Evolutionary conservation across 2,113 vertebrate species (phyloP).

Genomic region (Trichomycterus rosablanca): DNA sequence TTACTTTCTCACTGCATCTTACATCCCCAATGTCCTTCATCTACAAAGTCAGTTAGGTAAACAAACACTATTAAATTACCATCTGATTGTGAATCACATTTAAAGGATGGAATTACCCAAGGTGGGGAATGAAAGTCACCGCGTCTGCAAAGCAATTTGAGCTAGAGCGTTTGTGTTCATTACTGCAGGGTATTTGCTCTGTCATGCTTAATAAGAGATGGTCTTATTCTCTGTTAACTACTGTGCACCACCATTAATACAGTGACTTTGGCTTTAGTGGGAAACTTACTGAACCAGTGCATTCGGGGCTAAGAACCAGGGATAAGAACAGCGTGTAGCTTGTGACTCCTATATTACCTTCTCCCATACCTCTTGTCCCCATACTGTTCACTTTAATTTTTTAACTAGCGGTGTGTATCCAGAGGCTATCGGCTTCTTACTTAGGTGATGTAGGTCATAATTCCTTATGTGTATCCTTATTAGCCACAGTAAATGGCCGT

Average conservation of each 20-base stretch:
- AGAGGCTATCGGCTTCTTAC: too few relatives aligned
- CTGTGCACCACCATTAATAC: conserved; percentile 3
- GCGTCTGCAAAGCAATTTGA: conserved; percentile 23
- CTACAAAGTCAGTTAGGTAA: conserved; percentile 2
- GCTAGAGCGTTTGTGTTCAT: conserved; percentile 11
- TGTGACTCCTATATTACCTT: background rate
- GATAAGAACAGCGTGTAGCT: background rate
- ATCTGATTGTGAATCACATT: conserved; percentile 9
- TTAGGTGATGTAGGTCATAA: too few relatives aligned
- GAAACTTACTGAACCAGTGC: background rate
- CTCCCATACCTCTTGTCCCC: background rate
- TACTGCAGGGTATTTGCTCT: conserved; percentile 28
- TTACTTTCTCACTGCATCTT: background rate
- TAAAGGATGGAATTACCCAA: conserved; percentile 6
- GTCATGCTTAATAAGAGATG: conserved; percentile 30
- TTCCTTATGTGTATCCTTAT: too few relatives aligned
- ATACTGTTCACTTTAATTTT: background rate
- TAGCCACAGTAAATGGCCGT: too few relatives aligned
- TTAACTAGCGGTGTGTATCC: too few relatives aligned
- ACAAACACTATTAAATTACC: background rate
- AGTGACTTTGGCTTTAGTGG: conserved; percentile 5
- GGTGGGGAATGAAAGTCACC: conserved; percentile 27
- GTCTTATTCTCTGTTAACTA: conserved; percentile 29
- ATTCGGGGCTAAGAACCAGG: background rate
- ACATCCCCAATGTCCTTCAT: background rate